Evolutionary conservation across 2,797 vertebrate species (phyloP), one percentile per base, ranked within the genome.

Genomic region (Platyrinchus mystaceus): DNA sequence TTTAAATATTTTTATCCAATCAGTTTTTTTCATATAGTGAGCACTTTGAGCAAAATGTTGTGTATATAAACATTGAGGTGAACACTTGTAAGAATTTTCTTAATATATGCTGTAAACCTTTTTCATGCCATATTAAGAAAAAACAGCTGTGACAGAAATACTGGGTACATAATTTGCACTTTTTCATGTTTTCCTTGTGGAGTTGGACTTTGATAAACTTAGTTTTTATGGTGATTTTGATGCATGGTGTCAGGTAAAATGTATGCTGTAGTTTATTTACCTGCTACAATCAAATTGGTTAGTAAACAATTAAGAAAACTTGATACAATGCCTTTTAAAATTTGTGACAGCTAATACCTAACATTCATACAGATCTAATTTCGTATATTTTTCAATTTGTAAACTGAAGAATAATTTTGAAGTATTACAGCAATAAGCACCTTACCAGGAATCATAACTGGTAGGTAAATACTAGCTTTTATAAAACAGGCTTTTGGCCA

Each of bases 191-290:
- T 97, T 97, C 50, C 84, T 97, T 93, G 91, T 96, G 93, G 96
- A 98, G 94, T 90, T 95, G 96, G 97, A 97, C 96, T 98, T 98
- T 98, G 98, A 97, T 98, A 98, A 98, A 96, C 87, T 93, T 95
- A 95, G 90, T 97, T 98, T 98, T 97, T 98, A 98, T 97, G 95
- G 96, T 96, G 95, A 97, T 97, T 97, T 97, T 97, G 96, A 97
- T 97, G 96, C 96, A 94, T 97, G 94, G 73, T 97, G 95, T 97
- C 94, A 94, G 95, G 94, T 90, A 95, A 96, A 93, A 87, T 95
- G 90, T 94, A 89, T 97, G 96, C 79, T 95, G 89, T 96, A 96
- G 92, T 97, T 92, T 85, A 81, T 96, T 92, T 96, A 96, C 92
- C 92, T 96, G 70, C 95, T 96, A 95, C 96, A 96, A 96, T 97